Percentiles rank a stretch among this genome's conserved stretches.
Evolutionary conservation across 2,888 invertebrate species (phyloP).

Genomic region (Apodemia hepburni): DNA sequence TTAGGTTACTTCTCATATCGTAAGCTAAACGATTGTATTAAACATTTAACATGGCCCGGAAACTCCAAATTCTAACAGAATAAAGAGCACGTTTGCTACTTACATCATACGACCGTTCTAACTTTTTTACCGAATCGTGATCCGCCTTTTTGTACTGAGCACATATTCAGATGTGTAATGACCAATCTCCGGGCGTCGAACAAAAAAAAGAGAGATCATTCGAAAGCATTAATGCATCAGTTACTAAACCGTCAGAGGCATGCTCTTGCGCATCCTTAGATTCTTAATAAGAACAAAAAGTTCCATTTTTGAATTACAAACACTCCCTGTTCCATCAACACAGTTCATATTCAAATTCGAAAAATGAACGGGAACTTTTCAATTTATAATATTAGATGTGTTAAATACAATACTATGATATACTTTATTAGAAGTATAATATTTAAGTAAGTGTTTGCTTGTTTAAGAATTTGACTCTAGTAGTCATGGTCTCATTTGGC

Average conservation of each 20-base stretch:
- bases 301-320: slow-evolving; percentile 68
- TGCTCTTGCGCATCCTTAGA: slow-evolving; percentile 74
- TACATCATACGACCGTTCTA: slow-evolving; percentile 62
- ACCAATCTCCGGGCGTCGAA: slow-evolving; percentile 73
- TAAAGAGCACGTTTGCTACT: slow-evolving; percentile 75
- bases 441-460: no score
- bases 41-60: slow-evolving; percentile 43
- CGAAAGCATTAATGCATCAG: slow-evolving; percentile 75
- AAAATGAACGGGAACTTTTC: slow-evolving; percentile 35
- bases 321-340: slow-evolving; percentile 60
- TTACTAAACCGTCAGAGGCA: slow-evolving; percentile 76
- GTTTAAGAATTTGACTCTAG: slow-evolving; percentile 20
- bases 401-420: slow-evolving; percentile 20
- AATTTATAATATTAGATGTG: slow-evolving; percentile 26
- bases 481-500: no score
- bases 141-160: slow-evolving; percentile 68
- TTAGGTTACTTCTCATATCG: not conserved
- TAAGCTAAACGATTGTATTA: not conserved
- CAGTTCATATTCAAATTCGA: slow-evolving; percentile 68
- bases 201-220: slow-evolving; percentile 65
- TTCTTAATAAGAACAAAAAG: slow-evolving; percentile 74
- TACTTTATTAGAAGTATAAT: slow-evolving; percentile 39
- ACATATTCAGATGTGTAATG: slow-evolving; percentile 78
- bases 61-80: slow-evolving; percentile 69
- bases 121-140: slow-evolving; percentile 72